Conservation (phyloP, 2,888 invertebrate genomes). For the Disparrhopalites patrizii region DNA sequence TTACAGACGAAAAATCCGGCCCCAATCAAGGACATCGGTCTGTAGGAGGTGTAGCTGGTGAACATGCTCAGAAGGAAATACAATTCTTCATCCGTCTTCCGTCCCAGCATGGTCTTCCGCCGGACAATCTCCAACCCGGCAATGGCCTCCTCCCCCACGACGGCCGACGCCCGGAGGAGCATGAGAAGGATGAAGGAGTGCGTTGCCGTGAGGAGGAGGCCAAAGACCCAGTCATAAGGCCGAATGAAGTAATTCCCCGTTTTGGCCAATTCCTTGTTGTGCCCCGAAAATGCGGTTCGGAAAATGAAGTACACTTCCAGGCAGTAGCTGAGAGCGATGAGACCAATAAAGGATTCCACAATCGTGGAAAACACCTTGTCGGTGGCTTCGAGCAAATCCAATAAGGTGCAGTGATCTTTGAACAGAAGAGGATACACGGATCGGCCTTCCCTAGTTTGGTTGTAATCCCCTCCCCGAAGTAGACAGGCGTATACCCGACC, state of each 20-base stretch:
- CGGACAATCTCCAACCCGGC: conserved; percentile 37
- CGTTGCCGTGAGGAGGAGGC: conserved; percentile 1
- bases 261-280: neutral
- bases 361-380: conserved; percentile 32
- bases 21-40: conserved; percentile 24
- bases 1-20: conserved; percentile 37
- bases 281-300: neutral
- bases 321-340: conserved; percentile 22
- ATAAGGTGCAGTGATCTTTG: conserved; percentile 38
- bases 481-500: conserved; percentile 33
- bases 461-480: conserved; percentile 13
- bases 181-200: neutral
- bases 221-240: conserved; percentile 25
- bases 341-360: conserved; percentile 35
- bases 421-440: conserved; percentile 32
- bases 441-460: conserved; percentile 19
- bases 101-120: conserved; percentile 36
- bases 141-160: conserved; percentile 36
- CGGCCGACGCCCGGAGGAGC: conserved; percentile 18
- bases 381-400: conserved; percentile 39
- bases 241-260: conserved; percentile 23
- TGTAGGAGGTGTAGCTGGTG: conserved; percentile 31
- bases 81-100: conserved; percentile 34
- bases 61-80: conserved; percentile 36
- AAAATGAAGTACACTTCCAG: conserved; percentile 28